Conservation (phyloP, 2,113 vertebrate species). For the Machaerirhynchus nigripectus region DNA sequence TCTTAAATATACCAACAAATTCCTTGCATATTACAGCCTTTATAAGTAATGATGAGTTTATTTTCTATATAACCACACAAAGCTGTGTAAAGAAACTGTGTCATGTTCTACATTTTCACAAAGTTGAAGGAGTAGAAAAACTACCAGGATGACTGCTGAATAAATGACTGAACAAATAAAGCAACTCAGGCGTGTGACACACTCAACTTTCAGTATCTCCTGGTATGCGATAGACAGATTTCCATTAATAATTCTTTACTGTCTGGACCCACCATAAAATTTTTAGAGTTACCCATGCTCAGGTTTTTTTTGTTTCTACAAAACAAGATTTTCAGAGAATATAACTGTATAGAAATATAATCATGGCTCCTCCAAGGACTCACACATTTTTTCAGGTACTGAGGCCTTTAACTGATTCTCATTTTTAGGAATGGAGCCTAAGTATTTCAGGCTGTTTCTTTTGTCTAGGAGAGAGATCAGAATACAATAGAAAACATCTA, state of each 20-base stretch:
- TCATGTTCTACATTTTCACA: neutral
- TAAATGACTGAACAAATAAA: constrained; percentile 28
- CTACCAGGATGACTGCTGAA: neutral
- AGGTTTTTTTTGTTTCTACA: neutral
- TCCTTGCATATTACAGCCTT: neutral
- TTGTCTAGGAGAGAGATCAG: neutral
- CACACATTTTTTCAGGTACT: neutral
- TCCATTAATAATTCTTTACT: neutral
- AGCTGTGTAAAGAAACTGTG: neutral
- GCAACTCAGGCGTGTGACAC: neutral
- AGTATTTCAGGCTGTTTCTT: neutral
- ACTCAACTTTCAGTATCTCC: neutral
- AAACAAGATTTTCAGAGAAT: neutral
- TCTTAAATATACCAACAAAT: neutral
- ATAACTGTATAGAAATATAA: rapidly evolving
- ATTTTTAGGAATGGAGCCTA: neutral
- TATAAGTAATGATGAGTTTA: neutral
- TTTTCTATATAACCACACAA: neutral
- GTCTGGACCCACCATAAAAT: neutral
- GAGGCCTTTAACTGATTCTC: neutral
- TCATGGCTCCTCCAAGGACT: neutral
- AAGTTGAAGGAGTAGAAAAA: constrained; percentile 13
- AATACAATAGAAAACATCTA: neutral
- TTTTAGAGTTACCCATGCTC: neutral
- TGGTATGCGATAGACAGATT: neutral